Evolutionary conservation across 2,888 invertebrate genomes (phyloP).

Genomic region (Calameuta idolon): DNA sequence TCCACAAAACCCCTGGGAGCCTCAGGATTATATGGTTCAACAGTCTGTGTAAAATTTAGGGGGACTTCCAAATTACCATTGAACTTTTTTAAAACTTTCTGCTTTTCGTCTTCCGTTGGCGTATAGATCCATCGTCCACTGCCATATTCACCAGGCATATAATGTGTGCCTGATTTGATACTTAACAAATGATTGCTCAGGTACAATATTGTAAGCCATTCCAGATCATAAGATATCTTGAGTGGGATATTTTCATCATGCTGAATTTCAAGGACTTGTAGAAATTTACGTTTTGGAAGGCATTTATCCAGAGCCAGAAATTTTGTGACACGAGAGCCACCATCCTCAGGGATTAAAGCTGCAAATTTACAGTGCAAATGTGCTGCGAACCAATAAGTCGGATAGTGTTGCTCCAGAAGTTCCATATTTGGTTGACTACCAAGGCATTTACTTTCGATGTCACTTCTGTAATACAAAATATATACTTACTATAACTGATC

Average conservation of each 20-base stretch:
- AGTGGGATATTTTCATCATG: conserved; percentile 72
- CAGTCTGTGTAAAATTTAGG: conserved; percentile 83
- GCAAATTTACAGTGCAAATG: conserved; percentile 97
- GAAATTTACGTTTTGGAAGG: conserved; percentile 86
- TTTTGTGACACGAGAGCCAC: conserved; percentile 73
- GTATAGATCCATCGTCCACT: conserved; percentile 79
- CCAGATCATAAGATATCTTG: conserved; percentile 80
- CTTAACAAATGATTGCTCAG: conserved; percentile 90
- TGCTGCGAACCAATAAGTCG: conserved; percentile 95
- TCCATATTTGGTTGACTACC: conserved; percentile 90
- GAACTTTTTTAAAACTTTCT: conserved; percentile 74
- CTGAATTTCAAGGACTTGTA: conserved; percentile 83
- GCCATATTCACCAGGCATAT: conserved; percentile 85
- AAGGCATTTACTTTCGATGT: conserved; percentile 83
- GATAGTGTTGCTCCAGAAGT: conserved; percentile 83
- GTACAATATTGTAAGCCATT: conserved; percentile 92
- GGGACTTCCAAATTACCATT: conserved; percentile 78
- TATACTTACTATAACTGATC: neutral
- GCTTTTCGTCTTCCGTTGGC: conserved; percentile 81
- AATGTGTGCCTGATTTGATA: conserved; percentile 76
- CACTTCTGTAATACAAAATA: conserved; percentile 71
- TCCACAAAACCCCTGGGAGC: conserved; percentile 39
- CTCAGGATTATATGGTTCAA: conserved; percentile 72
- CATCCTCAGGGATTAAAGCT: conserved; percentile 79
- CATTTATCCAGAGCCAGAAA: conserved; percentile 98